Evolutionary conservation across 2,113 vertebrate species (phyloP).

Genomic region (Corythaeola cristata): DNA sequence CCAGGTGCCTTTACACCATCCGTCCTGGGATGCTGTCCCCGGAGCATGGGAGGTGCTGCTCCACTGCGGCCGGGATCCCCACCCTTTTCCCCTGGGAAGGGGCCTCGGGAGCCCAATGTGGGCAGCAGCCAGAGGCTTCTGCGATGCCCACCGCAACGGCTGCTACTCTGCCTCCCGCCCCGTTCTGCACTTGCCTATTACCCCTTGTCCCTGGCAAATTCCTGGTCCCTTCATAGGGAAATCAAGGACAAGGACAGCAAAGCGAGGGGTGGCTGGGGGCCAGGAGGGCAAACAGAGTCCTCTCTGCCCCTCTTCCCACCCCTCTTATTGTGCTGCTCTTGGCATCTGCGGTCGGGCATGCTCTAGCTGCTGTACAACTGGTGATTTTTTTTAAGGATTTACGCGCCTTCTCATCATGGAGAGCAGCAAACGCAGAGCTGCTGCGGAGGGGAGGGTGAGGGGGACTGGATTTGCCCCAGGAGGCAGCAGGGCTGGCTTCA

Average conservation of each 20-base stretch:
- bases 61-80: not conserved
- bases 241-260: not conserved
- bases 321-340: not conserved
- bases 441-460: not conserved
- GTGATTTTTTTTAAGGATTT: not conserved
- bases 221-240: not conserved
- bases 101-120: rapidly evolving
- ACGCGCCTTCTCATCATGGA: not conserved
- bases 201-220: not conserved
- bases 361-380: not conserved
- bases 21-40: not conserved
- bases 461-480: not conserved
- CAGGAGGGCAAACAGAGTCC: not conserved
- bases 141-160: rapidly evolving
- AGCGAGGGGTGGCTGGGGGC: not conserved
- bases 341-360: not conserved
- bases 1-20: not conserved
- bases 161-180: not conserved
- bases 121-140: not conserved
- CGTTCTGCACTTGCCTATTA: not conserved
- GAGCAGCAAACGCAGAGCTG: not conserved
- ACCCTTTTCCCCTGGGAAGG: not conserved
- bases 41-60: not conserved
- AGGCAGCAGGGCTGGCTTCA: too few relatives aligned
- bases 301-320: not conserved